Conservation (phyloP, 2,797 vertebrate species). For the Furcifer pardalis region DNA sequence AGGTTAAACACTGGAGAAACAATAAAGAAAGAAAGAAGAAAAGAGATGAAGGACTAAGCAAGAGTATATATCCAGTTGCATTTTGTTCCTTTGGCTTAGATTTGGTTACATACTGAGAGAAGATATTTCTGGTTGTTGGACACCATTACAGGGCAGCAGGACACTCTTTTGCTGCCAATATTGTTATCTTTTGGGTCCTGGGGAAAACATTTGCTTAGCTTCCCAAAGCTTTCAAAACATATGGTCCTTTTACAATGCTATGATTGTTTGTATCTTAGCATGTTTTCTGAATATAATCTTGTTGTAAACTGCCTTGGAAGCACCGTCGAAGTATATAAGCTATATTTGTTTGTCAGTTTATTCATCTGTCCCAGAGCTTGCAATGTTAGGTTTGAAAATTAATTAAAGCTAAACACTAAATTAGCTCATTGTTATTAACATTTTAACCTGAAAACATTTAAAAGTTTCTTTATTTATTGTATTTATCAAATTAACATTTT, state of each 20-base stretch:
- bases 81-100: not conserved
- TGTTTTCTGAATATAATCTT: not conserved
- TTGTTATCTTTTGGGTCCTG: not conserved
- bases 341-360: too few relatives aligned
- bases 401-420: too few relatives aligned
- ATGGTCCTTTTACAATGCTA: not conserved
- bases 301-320: not conserved
- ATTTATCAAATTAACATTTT: too few relatives aligned
- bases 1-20: not conserved
- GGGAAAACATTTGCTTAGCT: not conserved
- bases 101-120: not conserved
- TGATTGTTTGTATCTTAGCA: not conserved
- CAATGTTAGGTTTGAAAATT: too few relatives aligned
- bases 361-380: too few relatives aligned
- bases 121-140: not conserved
- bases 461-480: too few relatives aligned
- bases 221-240: not conserved
- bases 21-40: not conserved
- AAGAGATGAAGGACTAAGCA: not conserved
- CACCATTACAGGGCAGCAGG: not conserved
- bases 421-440: too few relatives aligned
- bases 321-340: too few relatives aligned
- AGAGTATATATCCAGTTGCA: not conserved
- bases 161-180: not conserved
- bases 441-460: too few relatives aligned